Evolutionary conservation across 2,797 vertebrate genomes (phyloP), one percentile per base, ranked within the genome.

Genomic region (Clarias platycephalus): DNA sequence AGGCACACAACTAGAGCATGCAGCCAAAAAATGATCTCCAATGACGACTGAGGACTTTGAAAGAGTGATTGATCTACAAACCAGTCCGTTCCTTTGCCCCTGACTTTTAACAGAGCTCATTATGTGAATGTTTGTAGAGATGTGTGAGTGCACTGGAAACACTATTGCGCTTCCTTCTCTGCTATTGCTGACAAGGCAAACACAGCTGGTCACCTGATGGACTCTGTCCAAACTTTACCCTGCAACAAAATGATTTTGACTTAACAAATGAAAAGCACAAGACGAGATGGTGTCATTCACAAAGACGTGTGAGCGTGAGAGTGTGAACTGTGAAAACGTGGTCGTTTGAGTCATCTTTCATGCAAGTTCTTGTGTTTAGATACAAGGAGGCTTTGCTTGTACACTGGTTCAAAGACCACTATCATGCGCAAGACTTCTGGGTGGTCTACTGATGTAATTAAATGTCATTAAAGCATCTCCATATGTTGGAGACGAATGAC

Each of bases 381-480:
- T 86, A 86, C 57, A 55, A 80, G 37, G 63, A 83, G 85, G 34
- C 57, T 78, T 62, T 77, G 87, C 63, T 63, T 86, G 66, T 83
- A 77, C 31, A 80, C 79, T 60, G 44, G 67, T 31, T 74, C 68
- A 83, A 83, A 82, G 76, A 64, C 86, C 87, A 86, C 87, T 82
- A 88, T 91, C 90, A 91, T 91, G 89, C 90, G 88, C 91, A 89
- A 90, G 90, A 90, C 89, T 92, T 86, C 86, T 94, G 94, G 94
- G 95, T 95, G 95, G 95, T 95, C 94, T 87, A 87, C 90, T 93
- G 92, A 94, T 91, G 77, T 60, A 22, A 84, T 93, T 91, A 92
- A 91, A 89, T 88, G 40, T 76, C 87, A 86, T 89, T 84, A 68
- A 81, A 91, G 89, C 87, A 84, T 89, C 89, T 90, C 90, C 88